These are phyloP conservation scores for Epiperipatus broadwayi DNA, from an alignment of 2,888 invertebrate species.

Conservation along the genomic window DNA sequence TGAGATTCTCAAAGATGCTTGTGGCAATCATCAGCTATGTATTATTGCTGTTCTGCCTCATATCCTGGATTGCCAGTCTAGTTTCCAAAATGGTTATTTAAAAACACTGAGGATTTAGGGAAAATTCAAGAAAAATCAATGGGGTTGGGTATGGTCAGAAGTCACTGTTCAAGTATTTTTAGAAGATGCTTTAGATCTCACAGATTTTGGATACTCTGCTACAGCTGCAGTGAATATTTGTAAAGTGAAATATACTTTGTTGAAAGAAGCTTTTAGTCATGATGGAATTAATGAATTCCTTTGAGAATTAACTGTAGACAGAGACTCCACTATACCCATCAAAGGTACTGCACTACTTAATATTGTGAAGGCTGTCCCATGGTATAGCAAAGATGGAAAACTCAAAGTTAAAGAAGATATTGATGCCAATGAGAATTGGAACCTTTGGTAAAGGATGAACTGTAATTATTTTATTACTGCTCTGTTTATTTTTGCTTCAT, in stretches of 20 bases:
- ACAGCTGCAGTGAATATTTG: conserved; percentile 89
- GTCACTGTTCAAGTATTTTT: conserved; percentile 62
- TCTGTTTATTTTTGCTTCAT: too few species aligned
- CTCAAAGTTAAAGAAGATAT: conserved; percentile 68
- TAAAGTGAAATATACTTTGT: conserved; percentile 84
- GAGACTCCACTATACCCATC: conserved; percentile 72
- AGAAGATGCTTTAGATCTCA: conserved; percentile 77
- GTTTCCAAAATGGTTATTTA: conserved; percentile 73
- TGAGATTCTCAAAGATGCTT: conserved; percentile 46
- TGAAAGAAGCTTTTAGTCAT: conserved; percentile 80
- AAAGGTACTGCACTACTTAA: conserved; percentile 59
- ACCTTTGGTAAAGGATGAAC: too few species aligned
- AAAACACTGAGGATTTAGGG: conserved; percentile 48
- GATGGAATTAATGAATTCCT: conserved; percentile 90
- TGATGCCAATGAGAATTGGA: conserved; percentile 67
- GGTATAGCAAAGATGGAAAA: conserved; percentile 90
- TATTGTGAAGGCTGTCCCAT: conserved; percentile 45
- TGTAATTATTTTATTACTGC: too few species aligned
- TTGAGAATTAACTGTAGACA: conserved; percentile 68
- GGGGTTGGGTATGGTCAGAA: conserved; percentile 91
- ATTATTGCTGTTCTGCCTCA: conserved; percentile 79
- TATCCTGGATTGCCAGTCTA: conserved; percentile 82
- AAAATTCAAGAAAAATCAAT: conserved; percentile 77
- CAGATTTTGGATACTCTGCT: conserved; percentile 96
- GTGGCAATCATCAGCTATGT: conserved; percentile 71